These are phyloP conservation scores for Micropterix aruncella DNA, from an alignment of 2,888 invertebrate genomes.

Conservation along the genomic window DNA sequence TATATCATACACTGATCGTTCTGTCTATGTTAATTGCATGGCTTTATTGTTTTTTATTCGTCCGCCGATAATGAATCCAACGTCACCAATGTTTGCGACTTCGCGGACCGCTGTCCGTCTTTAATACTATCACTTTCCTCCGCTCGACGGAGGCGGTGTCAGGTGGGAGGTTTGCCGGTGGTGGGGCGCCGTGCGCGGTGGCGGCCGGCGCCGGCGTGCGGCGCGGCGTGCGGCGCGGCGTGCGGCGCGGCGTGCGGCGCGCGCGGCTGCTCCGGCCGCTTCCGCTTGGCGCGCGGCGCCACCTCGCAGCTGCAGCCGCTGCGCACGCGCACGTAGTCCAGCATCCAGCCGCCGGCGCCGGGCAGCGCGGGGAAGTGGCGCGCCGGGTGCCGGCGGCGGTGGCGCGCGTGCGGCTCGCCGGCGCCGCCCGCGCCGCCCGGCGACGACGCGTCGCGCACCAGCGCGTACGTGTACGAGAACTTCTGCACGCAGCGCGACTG, in stretches of 20 bases:
- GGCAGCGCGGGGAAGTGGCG: slow-evolving; percentile 31
- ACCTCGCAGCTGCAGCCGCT: slow-evolving; percentile 79
- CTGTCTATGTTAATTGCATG: no score
- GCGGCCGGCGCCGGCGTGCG: slow-evolving; percentile 22
- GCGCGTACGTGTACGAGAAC: slow-evolving; percentile 72
- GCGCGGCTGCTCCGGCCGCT: slow-evolving; percentile 20
- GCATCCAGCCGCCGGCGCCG: slow-evolving; percentile 49
- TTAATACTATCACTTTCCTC: background rate
- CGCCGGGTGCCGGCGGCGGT: slow-evolving; percentile 21
- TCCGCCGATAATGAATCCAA: no score
- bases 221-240: slow-evolving; percentile 36
- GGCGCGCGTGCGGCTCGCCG: slow-evolving; percentile 25
- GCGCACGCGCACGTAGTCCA: slow-evolving; percentile 71
- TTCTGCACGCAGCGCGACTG: slow-evolving; percentile 72
- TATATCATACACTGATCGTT: no score
- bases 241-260: slow-evolving; percentile 23
- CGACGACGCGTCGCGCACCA: slow-evolving; percentile 45
- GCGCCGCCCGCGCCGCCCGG: slow-evolving; percentile 24
- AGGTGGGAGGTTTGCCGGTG: background rate
- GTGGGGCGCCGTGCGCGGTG: background rate
- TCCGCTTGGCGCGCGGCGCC: slow-evolving; percentile 36
- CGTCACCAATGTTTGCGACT: no score
- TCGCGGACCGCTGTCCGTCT: no score
- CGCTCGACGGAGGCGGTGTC: background rate
- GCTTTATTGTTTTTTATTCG: no score